Evolutionary conservation across 2,888 invertebrate species (phyloP), one percentile per base, ranked within the genome.

Genomic region (Coelinius sp.): DNA sequence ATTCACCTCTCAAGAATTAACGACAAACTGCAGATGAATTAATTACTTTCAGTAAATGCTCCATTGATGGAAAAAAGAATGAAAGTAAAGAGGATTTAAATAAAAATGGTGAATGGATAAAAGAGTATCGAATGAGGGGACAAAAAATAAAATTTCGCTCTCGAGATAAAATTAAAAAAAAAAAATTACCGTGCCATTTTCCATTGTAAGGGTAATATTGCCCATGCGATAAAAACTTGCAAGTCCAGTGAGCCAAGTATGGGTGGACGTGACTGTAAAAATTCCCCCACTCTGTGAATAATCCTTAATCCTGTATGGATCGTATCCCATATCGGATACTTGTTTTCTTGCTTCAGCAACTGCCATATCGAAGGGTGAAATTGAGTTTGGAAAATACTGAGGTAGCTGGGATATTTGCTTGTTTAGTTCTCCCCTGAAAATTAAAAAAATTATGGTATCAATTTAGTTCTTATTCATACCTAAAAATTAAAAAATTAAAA

Each of bases 201-300:
- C 91, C 89, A 96, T 91, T 77, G 90, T 90, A 24, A 94, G 89
- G 0, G 92, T 91, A 67, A 96, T 92, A 80, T 95, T 93, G 0
- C 95, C 95, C 35, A 94, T 93, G 65, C 96, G 91, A 85, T 95
- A 94, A 81, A 97, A 93, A 3, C 95, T 94, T 0, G 95, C 93
- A 67, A 94, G 86, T 0, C 97, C 97, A 38, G 91, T 92, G 12
- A 96, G 84, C 93, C 94, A 94, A 0, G 95, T 95, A 76, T 95
- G 92, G 0, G 91, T 89, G 75, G 95, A 89, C 63, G 92, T 90
- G 0, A 95, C 89, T 2, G 92, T 92, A 78, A 95, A 92, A 46
- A 94, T 88, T 14, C 94, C 94, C 4, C 85, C 91, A 0, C 92
- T 92, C 72, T 92, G 92, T 78, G 93, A 93, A 80, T 94, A 93